Evolutionary conservation across 2,888 invertebrate genomes (phyloP).

Genomic region (Hyppa rectilinea): DNA sequence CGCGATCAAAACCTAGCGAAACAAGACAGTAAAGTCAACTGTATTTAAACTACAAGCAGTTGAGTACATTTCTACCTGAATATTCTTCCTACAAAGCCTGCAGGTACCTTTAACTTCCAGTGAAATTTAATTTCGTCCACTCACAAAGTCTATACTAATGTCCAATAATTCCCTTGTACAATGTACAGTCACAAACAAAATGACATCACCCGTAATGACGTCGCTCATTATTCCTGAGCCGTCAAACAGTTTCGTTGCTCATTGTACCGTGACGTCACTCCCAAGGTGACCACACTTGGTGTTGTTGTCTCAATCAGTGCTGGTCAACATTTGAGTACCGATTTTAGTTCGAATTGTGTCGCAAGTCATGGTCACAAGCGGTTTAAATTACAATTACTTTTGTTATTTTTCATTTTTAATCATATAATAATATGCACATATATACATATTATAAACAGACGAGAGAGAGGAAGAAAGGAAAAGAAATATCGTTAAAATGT

Average conservation of each 20-base stretch:
- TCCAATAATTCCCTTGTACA: not conserved
- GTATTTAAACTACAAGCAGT: not conserved
- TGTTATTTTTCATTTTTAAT: too few species aligned
- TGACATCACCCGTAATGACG: not conserved
- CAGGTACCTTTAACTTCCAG: not conserved
- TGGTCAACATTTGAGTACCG: slow-evolving; percentile 30
- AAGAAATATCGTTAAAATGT: too few species aligned
- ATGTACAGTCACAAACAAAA: slow-evolving; percentile 15
- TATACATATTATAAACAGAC: too few species aligned
- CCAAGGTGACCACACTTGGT: slow-evolving; percentile 48
- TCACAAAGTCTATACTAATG: not conserved
- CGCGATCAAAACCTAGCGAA: not conserved
- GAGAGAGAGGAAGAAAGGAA: too few species aligned
- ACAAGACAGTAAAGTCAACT: not conserved
- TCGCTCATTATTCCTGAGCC: slow-evolving; percentile 36
- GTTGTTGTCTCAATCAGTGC: slow-evolving; percentile 38
- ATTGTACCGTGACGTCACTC: slow-evolving; percentile 38
- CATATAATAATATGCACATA: too few species aligned
- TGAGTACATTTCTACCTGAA: not conserved
- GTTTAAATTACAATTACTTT: too few species aligned
- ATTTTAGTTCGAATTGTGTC: slow-evolving; percentile 33
- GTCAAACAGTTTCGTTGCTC: slow-evolving; percentile 27
- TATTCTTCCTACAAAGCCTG: not conserved
- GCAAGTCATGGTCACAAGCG: not conserved
- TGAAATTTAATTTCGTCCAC: not conserved